These are phyloP conservation scores for Sardinella longiceps DNA, from an alignment of 2,797 vertebrate species.

Conservation along the genomic window DNA sequence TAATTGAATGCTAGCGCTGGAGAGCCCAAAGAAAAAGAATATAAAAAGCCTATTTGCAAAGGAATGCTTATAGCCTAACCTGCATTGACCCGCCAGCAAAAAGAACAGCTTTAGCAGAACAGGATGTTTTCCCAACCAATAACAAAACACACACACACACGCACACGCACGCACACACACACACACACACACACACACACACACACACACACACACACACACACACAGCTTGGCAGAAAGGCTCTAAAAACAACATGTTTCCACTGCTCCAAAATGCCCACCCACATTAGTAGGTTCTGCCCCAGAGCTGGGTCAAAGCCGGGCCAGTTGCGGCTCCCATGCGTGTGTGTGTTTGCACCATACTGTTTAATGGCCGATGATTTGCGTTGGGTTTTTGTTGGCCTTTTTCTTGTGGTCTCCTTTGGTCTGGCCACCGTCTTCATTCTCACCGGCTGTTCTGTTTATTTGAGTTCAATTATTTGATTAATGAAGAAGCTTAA, in stretches of 20 bases:
- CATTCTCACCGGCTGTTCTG: conserved; percentile 16
- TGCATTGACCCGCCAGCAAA: neutral
- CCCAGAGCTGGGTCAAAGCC: neutral
- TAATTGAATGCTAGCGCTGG: neutral
- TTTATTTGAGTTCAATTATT: conserved; percentile 37
- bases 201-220: too few relatives aligned
- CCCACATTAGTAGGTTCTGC: neutral
- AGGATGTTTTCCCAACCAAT: neutral
- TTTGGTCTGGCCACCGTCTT: conserved; percentile 6
- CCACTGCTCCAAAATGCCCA: neutral
- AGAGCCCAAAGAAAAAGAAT: neutral
- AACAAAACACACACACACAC: neutral
- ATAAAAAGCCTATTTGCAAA: neutral
- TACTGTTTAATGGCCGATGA: neutral
- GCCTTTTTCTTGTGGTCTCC: conserved; percentile 26
- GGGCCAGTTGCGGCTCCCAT: neutral
- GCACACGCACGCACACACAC: too few relatives aligned
- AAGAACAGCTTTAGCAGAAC: neutral
- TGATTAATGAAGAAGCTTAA: conserved; percentile 51
- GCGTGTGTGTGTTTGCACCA: neutral
- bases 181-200: too few relatives aligned
- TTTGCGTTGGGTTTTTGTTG: conserved; percentile 1
- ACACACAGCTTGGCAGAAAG: neutral
- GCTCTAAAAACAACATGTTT: neutral
- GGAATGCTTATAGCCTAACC: neutral